Evolutionary conservation across 1,140 invertebrate species (phyloP), one percentile per base, ranked within the genome.

Genomic region (Heterodera schachtii): DNA sequence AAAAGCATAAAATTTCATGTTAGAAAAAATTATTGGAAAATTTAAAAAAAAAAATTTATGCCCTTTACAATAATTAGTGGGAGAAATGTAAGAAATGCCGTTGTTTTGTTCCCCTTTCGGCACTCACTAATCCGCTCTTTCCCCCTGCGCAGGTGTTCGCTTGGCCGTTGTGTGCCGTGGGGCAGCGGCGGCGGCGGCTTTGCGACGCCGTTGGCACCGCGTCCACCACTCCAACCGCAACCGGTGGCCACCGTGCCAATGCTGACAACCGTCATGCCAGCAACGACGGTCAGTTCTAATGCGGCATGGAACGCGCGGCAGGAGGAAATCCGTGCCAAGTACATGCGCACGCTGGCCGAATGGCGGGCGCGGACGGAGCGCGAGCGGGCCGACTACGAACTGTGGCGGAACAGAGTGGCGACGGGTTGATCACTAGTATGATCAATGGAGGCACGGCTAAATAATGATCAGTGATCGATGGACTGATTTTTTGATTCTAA

Each of bases 91-190:
- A 31, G 31, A 31, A 31, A 31, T 0, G 31, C 31, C 31, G 31
- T 31, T 31, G 31, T 31, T 31, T 31, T 31, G 31, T 31, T 31
- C 31, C 31, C 31, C 31, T 52, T 52, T 52, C 49, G 49, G 49
- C 49, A 52, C 49, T 52, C 49, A 52, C 47, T 49, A 6, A 1
- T 64, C 75, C 66, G 19, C 60, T 0, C 44, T 31, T 13, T 41
- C 69, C 77, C 60, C 44, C 31, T 31, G 31, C 31, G 11, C 19
- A 80, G 67, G 78, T 74, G 71, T 76, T 77, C 47, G 16, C 82
- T 87, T 6, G 88, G 88, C 73, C 83, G 88, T 75, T 89, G 88
- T 80, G 86, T 89, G 16, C 87, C 89, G 16, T 89, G 88, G 88
- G 86, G 81, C 57, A 19, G 81, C 47, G 82, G 85, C 13, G 47